Percentiles rank a stretch among this genome's conserved stretches.
These are phyloP conservation scores for Prietella phreatophila DNA, from an alignment of 2,113 vertebrate genomes.

Conservation along the genomic window DNA sequence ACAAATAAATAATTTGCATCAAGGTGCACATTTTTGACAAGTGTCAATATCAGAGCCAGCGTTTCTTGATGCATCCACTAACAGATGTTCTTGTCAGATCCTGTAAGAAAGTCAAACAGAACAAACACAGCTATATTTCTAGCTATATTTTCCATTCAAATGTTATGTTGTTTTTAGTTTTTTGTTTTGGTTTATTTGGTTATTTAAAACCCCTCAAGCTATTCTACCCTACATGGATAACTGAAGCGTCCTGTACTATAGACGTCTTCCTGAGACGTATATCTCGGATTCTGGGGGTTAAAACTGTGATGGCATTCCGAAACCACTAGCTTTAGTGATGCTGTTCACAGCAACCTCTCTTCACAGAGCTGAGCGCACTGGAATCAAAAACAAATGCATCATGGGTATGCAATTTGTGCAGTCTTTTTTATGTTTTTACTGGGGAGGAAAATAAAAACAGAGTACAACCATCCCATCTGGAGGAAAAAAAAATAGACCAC, in stretches of 20 bases:
- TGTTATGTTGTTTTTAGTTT: background rate
- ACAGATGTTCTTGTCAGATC: conserved; percentile 12
- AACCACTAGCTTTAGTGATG: background rate
- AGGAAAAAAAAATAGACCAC: too few relatives aligned
- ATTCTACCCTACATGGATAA: background rate
- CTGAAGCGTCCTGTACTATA: background rate
- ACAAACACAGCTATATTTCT: background rate
- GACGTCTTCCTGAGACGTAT: background rate
- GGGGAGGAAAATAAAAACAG: background rate
- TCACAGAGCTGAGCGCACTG: conserved; percentile 46
- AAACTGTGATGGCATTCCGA: background rate
- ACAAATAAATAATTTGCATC: background rate
- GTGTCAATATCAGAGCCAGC: conserved; percentile 53
- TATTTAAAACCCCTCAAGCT: background rate
- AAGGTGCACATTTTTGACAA: conserved; percentile 48
- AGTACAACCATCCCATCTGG: background rate
- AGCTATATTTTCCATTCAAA: background rate
- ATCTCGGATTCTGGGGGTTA: background rate
- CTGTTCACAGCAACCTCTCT: conserved; percentile 8
- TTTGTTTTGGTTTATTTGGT: background rate
- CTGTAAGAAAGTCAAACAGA: conserved; percentile 10
- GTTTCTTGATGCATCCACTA: conserved; percentile 47
- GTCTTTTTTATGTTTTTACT: too few relatives aligned
- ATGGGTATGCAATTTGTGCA: conserved; percentile 62
- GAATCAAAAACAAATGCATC: conserved; percentile 53